Evolutionary conservation across 1,140 invertebrate species (phyloP), one percentile per base, ranked within the genome.

Genomic region (Hyles vespertilio): DNA sequence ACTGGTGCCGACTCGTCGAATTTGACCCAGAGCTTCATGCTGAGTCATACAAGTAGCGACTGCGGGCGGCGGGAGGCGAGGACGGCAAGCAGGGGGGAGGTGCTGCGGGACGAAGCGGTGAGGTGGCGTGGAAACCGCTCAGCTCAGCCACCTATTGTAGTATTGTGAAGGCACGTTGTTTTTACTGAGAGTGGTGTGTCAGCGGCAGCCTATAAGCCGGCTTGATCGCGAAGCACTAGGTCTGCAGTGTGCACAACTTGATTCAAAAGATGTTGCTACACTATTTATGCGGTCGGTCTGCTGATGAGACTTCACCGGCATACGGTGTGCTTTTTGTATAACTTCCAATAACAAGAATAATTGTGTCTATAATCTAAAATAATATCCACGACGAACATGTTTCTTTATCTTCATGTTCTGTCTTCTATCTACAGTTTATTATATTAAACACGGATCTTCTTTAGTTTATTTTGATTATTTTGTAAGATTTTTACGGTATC

Each of bases 131-230:
- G 69, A 67, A 76, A 74, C 65, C 63, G 76, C 72, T 78, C 74
- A 59, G 64, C 72, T 77, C 77, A 78, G 76, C 81, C 76, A 78
- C 69, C 81, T 74, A 81, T 85, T 84, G 80, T 82, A 81, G 72
- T 78, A 81, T 81, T 81, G 74, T 75, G 72, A 75, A 78, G 79
- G 79, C 71, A 71, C 72, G 79, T 84, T 86, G 81, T 86, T 86
- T 82, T 86, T 82, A 74, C 75, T 57, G 69, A 78, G 67, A 74
- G 71, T 72, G 69, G 65, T 70, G 72, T 78, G 79, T 84, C 77
- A 80, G 78, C 79, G 66, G 62, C 73, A 79, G 72, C 65, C 73
- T 67, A 40, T 40, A 40, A 40, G 36, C 36, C 4, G 36, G 36
- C 36, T 5, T 8, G 36, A 40, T 40, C 36, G 69, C 59, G 61